Percentiles rank a stretch among this genome's conserved stretches.
Evolutionary conservation across 2,113 vertebrate genomes (phyloP).

Genomic region (Triplophysa dalaica): DNA sequence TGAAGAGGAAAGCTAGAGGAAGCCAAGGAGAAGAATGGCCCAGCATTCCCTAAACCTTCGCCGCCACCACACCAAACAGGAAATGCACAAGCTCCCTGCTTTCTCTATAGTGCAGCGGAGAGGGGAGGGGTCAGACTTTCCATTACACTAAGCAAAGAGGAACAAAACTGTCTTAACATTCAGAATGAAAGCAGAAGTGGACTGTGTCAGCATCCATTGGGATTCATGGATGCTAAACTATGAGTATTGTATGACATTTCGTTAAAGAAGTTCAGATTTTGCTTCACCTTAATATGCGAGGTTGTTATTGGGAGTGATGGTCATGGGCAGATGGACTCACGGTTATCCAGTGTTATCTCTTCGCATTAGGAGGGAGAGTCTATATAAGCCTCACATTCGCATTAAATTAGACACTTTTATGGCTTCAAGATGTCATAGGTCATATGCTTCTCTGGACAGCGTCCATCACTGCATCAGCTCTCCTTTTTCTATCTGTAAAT

Average conservation of each 20-base stretch:
- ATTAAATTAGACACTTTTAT: conserved; percentile 35
- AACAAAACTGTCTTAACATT: neutral
- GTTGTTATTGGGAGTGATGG: conserved; percentile 27
- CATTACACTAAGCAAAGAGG: conserved; percentile 45
- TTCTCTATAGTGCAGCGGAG: conserved; percentile 19
- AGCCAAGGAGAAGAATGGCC: conserved; percentile 43
- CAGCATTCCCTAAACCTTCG: conserved; percentile 53
- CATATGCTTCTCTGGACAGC: conserved; percentile 24
- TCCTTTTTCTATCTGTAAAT: neutral
- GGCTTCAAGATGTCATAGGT: conserved; percentile 31
- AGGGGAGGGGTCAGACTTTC: conserved; percentile 39
- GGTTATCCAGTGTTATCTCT: conserved; percentile 38
- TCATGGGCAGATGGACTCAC: conserved; percentile 29
- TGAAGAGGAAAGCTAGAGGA: conserved; percentile 28
- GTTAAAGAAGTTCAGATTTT: neutral
- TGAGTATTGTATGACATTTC: neutral
- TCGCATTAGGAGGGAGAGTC: conserved; percentile 19
- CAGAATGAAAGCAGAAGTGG: conserved; percentile 16
- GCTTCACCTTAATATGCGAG: conserved; percentile 34
- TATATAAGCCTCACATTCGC: conserved; percentile 18
- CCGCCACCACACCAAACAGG: conserved; percentile 56
- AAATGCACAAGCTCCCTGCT: conserved; percentile 51
- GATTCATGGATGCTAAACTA: neutral
- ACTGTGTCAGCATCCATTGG: neutral
- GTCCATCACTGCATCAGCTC: conserved; percentile 25